Evolutionary conservation across 1,140 invertebrate genomes (phyloP).

Genomic region (Aphaenogaster ashmeadi): DNA sequence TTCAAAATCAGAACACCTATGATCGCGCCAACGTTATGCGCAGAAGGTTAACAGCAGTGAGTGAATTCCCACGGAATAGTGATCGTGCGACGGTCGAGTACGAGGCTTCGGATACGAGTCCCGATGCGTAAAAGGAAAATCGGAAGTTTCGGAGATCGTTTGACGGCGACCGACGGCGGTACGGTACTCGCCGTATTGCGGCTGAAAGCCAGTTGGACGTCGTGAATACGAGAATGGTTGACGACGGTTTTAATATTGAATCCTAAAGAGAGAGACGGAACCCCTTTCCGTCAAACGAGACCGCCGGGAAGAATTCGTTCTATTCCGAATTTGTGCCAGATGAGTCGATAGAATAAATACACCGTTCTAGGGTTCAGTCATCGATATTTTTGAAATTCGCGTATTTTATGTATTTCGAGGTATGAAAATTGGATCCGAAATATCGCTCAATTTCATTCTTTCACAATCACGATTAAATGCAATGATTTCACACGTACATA

Average conservation of each 20-base stretch:
- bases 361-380: not conserved
- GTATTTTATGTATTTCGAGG: not conserved
- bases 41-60: slow-evolving; percentile 14
- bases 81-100: not conserved
- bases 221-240: not conserved
- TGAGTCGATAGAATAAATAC: not conserved
- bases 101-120: not conserved
- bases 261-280: not conserved
- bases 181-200: not conserved
- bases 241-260: not conserved
- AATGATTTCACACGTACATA: not conserved
- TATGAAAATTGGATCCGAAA: not conserved
- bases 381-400: not conserved
- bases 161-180: not conserved
- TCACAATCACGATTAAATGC: not conserved
- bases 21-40: not conserved
- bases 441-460: not conserved
- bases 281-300: not conserved
- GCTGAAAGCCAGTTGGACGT: not conserved
- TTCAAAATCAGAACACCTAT: not conserved
- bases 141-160: not conserved
- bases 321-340: slow-evolving; percentile 2
- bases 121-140: not conserved
- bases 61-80: not conserved
- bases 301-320: not conserved